Evolutionary conservation across 2,797 vertebrate species (phyloP).

Genomic region (Hapalemur alaotrensis): DNA sequence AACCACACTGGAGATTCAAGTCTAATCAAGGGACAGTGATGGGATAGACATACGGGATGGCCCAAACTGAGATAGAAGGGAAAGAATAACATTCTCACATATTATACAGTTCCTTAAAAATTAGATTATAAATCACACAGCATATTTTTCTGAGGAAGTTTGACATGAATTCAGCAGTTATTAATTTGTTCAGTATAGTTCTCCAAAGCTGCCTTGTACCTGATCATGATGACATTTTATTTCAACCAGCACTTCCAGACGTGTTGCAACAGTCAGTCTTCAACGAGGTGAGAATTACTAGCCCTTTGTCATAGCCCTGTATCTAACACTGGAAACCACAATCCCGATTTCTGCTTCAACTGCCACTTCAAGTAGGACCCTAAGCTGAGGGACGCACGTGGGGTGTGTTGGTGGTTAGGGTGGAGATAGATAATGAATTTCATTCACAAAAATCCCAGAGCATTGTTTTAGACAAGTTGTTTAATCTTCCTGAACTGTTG

Average conservation of each 20-base stretch:
- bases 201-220: background rate
- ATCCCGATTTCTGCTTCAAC: background rate
- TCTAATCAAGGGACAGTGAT: background rate
- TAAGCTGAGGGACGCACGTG: background rate
- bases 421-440: background rate
- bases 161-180: background rate
- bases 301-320: background rate
- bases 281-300: background rate
- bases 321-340: background rate
- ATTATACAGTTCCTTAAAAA: background rate
- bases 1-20: background rate
- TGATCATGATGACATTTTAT: background rate
- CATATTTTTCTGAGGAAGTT: background rate
- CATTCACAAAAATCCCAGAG: background rate
- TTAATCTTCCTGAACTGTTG: background rate
- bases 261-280: background rate
- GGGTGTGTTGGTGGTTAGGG: background rate
- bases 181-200: background rate
- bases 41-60: background rate
- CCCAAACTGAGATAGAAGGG: background rate
- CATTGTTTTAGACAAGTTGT: background rate
- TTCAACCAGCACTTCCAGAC: background rate
- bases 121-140: background rate
- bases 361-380: background rate
- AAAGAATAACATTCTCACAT: background rate